Evolutionary conservation across 2,797 vertebrate species (phyloP), one percentile per base, ranked within the genome.

Genomic region (Enteromius unitaeniatus): DNA sequence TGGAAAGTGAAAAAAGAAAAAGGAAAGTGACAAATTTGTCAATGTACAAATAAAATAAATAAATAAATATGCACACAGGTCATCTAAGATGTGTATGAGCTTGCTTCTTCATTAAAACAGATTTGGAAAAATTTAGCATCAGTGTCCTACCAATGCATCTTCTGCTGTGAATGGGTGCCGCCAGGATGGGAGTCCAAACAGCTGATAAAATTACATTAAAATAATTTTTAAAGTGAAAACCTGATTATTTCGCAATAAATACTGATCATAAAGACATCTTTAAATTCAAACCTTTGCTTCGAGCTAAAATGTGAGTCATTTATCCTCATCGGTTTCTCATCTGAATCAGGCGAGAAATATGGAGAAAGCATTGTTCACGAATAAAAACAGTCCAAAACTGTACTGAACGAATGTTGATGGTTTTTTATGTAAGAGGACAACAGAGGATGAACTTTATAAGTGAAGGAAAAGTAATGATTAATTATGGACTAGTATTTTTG

Each of bases 1-100:
- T 72, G 70, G 47, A 85, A 72, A 77, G 64, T 40, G 37, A 60
- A 28, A 53, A 45, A 19, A 15, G 68, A n/a, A n/a, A n/a, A n/a
- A n/a, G n/a, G n/a, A n/a, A 40, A 9, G 8, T 34, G 34, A 34
- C 4, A 6, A 34, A 34, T 34, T 34, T 34, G 6, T 37, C 37
- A 37, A 37, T 37, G 6, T 37, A 37, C 6, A 37, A 60, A 60
- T 23, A 4, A 60, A 60, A 58, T 23, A 58, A 26, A 55, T 3
- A 55, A 55, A 60, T 2, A 60, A 14, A 26, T 26, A 19, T 23
- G n/a, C n/a, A n/a, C 21, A 55, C 19, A 13, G 23, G 23, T 4
- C 23, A 60, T 26, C n/a, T 5, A 60, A 60, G 23, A 28, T 26
- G 23, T 26, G 15, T 1, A 14, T 31, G 26, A 31, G 26, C 15